Base-by-base conservation (phyloP, 1,140 invertebrate genomes). In the Glossosoma conforme region DNA sequence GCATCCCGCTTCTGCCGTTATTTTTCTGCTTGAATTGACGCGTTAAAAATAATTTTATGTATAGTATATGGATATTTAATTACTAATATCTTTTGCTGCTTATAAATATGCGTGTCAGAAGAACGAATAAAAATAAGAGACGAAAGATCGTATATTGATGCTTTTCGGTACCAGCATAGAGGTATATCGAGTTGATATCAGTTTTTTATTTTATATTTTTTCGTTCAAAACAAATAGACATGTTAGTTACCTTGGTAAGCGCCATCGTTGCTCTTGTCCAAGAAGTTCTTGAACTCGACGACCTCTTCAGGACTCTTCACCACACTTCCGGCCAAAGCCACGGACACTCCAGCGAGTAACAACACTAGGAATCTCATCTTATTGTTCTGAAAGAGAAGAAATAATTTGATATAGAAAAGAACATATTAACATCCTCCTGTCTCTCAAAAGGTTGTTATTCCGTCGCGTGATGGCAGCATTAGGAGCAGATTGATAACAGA, bases 181-280 rank as follows among this genome's bases (percentile, higher is more conserved):
- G n/a, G n/a, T n/a, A n/a, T 28, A 28, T 28, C n/a, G 6, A 28
- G 6, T 28, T 28, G n/a, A 28, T 28, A 6, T 8, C 24, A 8
- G 24, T 28, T 28, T 28, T n/a, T 28, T 28, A n/a, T 28, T 6
- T 28, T 8, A 28, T n/a, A 28, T 8, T 28, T 8, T 8, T 28
- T 28, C n/a, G n/a, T 28, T 8, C n/a, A 28, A 8, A 28, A 8
- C 24, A 8, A 6, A 8, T 8, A 28, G 6, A n/a, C n/a, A 8
- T 28, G 6, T 6, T 3, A 3, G 8, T 15, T 46, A 46, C 44
- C 44, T 11, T 21, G 4, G 13, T 46, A 37, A 18, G 18, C 17
- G 38, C 52, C 52, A 49, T 49, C 33, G 1, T 49, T 42, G 1
- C 45, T 49, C 13, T 49, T 38, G 14, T 36, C 18, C 37, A 54